phyloP scores from a whole-genome alignment of 2,888 invertebrate genomes.

The Notodonta ziczac region DNA sequence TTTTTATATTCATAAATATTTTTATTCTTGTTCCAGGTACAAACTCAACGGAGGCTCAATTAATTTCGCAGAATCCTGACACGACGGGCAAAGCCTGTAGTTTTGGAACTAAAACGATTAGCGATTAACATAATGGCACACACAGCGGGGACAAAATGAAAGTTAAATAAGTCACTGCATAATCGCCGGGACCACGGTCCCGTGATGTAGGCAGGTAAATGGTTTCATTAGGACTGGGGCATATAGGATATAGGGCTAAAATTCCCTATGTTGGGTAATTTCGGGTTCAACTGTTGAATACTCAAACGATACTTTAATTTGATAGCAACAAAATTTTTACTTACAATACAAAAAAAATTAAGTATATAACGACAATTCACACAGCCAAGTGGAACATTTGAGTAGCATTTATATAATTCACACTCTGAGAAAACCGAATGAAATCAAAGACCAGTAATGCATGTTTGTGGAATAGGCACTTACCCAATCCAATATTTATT shows the following conservation, averaged over 20 bases:
- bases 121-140: constrained; percentile 43
- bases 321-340: too few species aligned
- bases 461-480: too few species aligned
- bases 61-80: constrained; percentile 7
- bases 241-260: constrained; percentile 5
- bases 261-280: neutral
- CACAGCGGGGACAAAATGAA: constrained; percentile 37
- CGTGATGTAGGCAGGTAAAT: constrained; percentile 8
- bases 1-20: too few species aligned
- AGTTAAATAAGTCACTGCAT: constrained; percentile 51
- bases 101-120: constrained; percentile 31
- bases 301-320: too few species aligned
- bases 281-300: too few species aligned
- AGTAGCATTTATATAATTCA: too few species aligned
- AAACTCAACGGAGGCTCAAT: constrained; percentile 7
- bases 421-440: too few species aligned
- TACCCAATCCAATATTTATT: too few species aligned
- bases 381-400: too few species aligned
- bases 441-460: too few species aligned
- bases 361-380: too few species aligned
- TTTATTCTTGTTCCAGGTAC: constrained; percentile 13
- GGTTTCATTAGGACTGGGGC: neutral
- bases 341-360: too few species aligned
- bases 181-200: constrained; percentile 33
- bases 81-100: constrained; percentile 12